Percentiles rank a stretch among this genome's conserved stretches.
phyloP scores from a whole-genome alignment of 1,140 invertebrate genomes.

The Leptinotarsa lineolata region DNA sequence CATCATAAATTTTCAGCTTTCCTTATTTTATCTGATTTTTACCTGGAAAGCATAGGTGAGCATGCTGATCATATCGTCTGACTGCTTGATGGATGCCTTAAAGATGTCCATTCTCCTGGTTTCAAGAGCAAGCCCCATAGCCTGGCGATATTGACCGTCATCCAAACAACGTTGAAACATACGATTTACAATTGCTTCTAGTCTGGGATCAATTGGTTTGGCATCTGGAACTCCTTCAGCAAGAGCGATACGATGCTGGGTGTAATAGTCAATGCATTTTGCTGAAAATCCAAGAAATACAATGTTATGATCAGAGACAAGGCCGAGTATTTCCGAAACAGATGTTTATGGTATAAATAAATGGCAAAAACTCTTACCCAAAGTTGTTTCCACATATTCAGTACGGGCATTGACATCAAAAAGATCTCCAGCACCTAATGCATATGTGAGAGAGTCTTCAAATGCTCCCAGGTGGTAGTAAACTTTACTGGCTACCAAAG shows the following conservation, averaged over 20 bases:
- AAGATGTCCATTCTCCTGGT: conserved; percentile 96
- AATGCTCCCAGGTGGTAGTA: conserved; percentile 97
- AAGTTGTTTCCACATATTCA: conserved; percentile 96
- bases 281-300: conserved; percentile 59
- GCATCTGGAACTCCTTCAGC: conserved; percentile 67
- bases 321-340: neutral
- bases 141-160: conserved; percentile 92
- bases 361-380: conserved; percentile 62
- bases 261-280: conserved; percentile 95
- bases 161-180: conserved; percentile 97
- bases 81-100: conserved; percentile 85
- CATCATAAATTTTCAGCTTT: too few relatives aligned
- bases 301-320: neutral
- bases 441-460: conserved; percentile 93
- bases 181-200: conserved; percentile 93
- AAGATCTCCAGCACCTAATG: conserved; percentile 87
- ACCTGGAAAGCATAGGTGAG: conserved; percentile 84
- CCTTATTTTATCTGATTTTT: neutral
- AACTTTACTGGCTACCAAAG: conserved; percentile 96
- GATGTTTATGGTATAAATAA: too few relatives aligned
- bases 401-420: conserved; percentile 92
- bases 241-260: conserved; percentile 77
- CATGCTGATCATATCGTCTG: conserved; percentile 90
- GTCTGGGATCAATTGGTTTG: conserved; percentile 79
- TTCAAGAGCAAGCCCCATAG: conserved; percentile 91